phyloP scores from a whole-genome alignment of 2,888 invertebrate species.

The Spodoptera littoralis region DNA sequence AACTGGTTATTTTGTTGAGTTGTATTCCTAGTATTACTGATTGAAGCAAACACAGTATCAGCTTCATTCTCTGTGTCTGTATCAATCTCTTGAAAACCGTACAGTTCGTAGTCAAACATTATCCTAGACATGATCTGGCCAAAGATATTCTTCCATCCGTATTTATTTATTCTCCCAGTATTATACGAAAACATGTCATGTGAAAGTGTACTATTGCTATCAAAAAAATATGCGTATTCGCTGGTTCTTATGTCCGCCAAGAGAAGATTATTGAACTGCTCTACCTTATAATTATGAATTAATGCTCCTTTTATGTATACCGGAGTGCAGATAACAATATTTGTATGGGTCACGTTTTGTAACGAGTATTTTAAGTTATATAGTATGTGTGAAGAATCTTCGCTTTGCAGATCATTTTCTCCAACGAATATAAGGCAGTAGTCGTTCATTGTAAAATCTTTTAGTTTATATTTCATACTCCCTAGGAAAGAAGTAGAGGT shows the following conservation, averaged over 20 bases:
- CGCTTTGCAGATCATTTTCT: conserved; percentile 2
- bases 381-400: background rate
- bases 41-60: too few species aligned
- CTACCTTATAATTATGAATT: conserved; percentile 4
- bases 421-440: conserved; percentile 8
- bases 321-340: conserved; percentile 4
- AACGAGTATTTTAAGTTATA: background rate
- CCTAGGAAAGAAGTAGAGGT: background rate
- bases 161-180: background rate
- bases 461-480: conserved; percentile 5
- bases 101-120: background rate
- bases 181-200: conserved; percentile 3
- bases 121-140: background rate
- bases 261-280: conserved; percentile 4
- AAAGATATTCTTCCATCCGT: background rate
- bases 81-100: too few species aligned
- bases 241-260: background rate
- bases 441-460: conserved; percentile 4
- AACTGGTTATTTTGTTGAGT: background rate
- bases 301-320: conserved; percentile 2
- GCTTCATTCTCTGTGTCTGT: too few species aligned
- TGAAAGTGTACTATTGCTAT: background rate
- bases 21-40: too few species aligned
- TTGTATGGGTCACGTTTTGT: background rate
- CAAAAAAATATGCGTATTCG: background rate